Percentiles rank a stretch among this genome's conserved stretches.
Evolutionary conservation across 2,888 invertebrate genomes (phyloP).

Genomic region (Phoenoteleia sp.): DNA sequence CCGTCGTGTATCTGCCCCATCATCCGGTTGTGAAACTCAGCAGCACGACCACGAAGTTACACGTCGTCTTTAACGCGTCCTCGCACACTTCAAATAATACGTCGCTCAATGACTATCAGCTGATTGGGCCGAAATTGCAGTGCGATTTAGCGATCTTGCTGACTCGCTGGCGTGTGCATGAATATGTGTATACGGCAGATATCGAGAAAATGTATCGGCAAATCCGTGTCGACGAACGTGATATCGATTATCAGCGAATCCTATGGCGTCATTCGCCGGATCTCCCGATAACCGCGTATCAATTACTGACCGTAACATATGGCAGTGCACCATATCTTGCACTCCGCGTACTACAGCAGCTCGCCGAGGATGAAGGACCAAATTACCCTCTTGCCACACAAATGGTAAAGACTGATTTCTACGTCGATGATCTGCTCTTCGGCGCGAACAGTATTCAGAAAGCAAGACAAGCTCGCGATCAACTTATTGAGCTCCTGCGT

Average conservation of each 20-base stretch:
- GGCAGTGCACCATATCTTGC: not conserved
- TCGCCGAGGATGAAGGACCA: not conserved
- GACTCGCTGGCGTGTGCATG: not conserved
- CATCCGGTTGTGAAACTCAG: not conserved
- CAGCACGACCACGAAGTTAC: not conserved
- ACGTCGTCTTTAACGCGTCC: not conserved
- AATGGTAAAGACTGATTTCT: not conserved
- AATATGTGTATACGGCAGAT: not conserved
- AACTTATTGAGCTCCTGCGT: not conserved
- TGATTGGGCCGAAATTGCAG: not conserved
- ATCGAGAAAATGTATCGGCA: not conserved
- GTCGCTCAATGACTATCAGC: not conserved
- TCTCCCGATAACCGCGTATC: not conserved
- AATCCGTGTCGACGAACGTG: not conserved
- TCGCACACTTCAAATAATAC: not conserved
- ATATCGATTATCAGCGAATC: conserved; percentile 17
- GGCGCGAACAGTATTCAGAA: not conserved
- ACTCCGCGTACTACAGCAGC: not conserved
- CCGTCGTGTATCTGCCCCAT: not conserved
- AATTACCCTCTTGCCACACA: not conserved
- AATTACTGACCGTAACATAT: conserved; percentile 1
- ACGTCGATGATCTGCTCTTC: not conserved
- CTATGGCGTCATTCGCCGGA: not conserved
- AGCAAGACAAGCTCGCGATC: not conserved
- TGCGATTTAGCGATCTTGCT: not conserved